Base-by-base conservation (phyloP, 2,113 vertebrate species). In the Misgurnus mizolepis region DNA sequence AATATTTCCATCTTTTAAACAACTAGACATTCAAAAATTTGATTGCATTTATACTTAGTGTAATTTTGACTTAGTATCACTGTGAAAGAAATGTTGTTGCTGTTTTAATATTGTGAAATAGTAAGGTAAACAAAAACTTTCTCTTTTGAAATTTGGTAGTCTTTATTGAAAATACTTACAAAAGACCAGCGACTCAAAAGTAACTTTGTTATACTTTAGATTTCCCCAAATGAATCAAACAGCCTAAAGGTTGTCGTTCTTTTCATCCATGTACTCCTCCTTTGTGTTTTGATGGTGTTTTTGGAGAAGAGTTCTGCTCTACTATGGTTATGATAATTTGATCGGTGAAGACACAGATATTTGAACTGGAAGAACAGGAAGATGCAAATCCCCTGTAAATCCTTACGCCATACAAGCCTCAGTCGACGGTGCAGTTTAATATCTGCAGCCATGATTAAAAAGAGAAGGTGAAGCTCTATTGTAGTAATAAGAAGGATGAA, bases 371-470 rank as follows among this genome's bases (percentile, higher is more conserved):
- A 95, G 95, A 76, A 96, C 93, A 95, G 95, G 94, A 94, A 95
- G 94, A 96, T 94, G 94, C 94, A 98, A 98, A 98, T 98, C 96
- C 96, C 95, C 89, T 79, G 93, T 95, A 98, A 98, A 98, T 97
- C 96, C 96, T 95, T 83, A 94, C 94, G 94, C 95, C 94, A 94
- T 94, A 95, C 95, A 94, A 95, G 93, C 92, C 94, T 93, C 95
- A 95, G 95, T 94, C 94, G 94, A 95, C 90, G 92, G 93, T 91
- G 93, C 92, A 95, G 93, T 97, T 98, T 98, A 98, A 98, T 99
- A 99, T 96, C 95, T 94, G 93, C 94, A 92, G 95, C 94, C 95
- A 96, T 97, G 96, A 98, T 98, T 96, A 97, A 96, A 97, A 95
- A 93, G 95, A 95, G 95, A 94, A 96, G 96, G 94, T 94, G 94